phyloP scores from a whole-genome alignment of 64 coral and sea anemone species.

The Platygyra sinensis region DNA sequence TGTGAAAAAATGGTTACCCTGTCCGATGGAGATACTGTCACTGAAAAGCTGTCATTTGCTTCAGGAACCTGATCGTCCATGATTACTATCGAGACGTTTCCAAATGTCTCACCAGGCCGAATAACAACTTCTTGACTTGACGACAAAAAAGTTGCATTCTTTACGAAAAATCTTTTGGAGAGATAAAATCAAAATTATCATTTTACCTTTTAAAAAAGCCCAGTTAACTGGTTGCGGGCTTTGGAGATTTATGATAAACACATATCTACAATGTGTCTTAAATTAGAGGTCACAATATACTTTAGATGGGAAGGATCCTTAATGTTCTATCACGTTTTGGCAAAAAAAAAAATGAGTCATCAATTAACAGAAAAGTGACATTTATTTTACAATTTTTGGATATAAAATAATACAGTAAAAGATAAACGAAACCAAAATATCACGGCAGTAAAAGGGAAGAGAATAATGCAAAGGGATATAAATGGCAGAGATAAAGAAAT shows the following conservation, averaged over 20 bases:
- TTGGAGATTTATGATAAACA: background rate
- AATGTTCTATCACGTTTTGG: too few species aligned
- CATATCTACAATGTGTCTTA: too few species aligned
- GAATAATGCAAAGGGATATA: too few species aligned
- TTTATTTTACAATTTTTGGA: too few species aligned
- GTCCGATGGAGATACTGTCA: constrained; percentile 8
- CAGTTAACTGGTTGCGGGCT: background rate
- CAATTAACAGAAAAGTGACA: too few species aligned
- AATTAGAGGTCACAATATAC: too few species aligned
- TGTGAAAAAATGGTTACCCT: background rate
- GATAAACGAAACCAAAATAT: too few species aligned
- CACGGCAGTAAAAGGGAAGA: too few species aligned
- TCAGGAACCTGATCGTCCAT: background rate
- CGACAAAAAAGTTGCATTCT: background rate
- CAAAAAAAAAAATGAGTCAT: too few species aligned
- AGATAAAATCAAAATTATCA: background rate
- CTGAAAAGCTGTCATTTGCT: background rate
- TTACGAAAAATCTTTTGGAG: background rate
- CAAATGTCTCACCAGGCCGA: background rate
- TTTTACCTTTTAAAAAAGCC: background rate
- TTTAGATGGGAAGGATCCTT: too few species aligned
- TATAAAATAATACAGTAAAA: too few species aligned
- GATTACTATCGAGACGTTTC: background rate
- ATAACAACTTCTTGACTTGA: background rate
- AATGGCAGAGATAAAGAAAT: background rate